Base-by-base conservation (phyloP, 2,797 vertebrate species). In the Eospalax fontanierii region DNA sequence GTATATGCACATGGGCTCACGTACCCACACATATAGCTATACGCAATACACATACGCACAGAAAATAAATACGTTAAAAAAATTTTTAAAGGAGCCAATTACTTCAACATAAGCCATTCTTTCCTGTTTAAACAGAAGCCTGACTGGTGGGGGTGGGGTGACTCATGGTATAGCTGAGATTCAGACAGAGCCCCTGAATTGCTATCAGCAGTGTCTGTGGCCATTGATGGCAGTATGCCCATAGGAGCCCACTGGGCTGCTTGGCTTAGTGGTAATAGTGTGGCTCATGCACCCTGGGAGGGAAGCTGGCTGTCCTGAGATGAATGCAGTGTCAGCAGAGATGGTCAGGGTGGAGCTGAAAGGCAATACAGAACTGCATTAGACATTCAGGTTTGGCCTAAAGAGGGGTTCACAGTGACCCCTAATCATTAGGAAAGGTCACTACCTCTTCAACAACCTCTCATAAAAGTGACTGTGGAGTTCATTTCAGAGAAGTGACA, bases 401-500 rank as follows among this genome's bases (percentile, higher is more conserved):
- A 46, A 70, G 40, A 81, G 15, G 46, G n/a, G 1, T 35, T 87
- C 65, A 28, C 40, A 85, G 24, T 38, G 87, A 93, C 75, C 35
- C n/a, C 40, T 10, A 40, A 3, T 91, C 33, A 54, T 76, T 57
- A 86, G 61, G 33, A 74, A 43, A 79, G 74, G 9, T 71, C 73
- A 68, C 1, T 21, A 33, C 59, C 40, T 71, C 43, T 57, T 84
- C 7, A 30, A 15, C 66, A 50, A 19, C n/a, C 38, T 90, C 28
- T 85, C 90, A 74, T n/a, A 90, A 86, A 91, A 63, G 35, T 75
- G 35, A 28, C 81, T 54, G 3, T 59, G 26, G 57, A 59, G 54
- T 70, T 11, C 3, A 28, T 74, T 88, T 80, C 75, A 78, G 10
- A 92, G 30, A 14, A 28, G 18, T 80, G 75, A 91, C 43, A 84